Evolutionary conservation across 1,140 invertebrate genomes (phyloP).

Genomic region (Thereuonema tuberculata): DNA sequence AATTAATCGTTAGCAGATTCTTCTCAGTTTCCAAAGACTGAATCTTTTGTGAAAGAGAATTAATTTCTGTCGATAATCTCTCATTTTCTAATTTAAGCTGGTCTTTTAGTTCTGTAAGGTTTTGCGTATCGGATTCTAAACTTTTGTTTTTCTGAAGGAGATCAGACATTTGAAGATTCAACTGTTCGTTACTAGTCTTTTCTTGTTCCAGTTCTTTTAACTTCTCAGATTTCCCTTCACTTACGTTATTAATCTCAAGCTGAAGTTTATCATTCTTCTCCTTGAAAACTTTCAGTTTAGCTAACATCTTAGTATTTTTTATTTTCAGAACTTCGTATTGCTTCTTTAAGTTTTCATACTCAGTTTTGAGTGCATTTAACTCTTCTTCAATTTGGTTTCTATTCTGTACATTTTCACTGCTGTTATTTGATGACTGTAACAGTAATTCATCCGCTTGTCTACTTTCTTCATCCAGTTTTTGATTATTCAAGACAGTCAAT

Average conservation of each 20-base stretch:
- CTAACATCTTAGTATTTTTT: conserved; percentile 29
- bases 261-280: conserved; percentile 28
- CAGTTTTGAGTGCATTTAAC: too few relatives aligned
- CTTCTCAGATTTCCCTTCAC: not conserved
- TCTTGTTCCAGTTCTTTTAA: not conserved
- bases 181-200: not conserved
- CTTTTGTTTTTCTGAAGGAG: not conserved
- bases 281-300: conserved; percentile 29
- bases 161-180: not conserved
- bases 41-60: not conserved
- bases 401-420: too few relatives aligned
- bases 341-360: conserved; percentile 14
- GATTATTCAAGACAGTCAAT: too few relatives aligned
- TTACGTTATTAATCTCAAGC: not conserved
- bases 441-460: too few relatives aligned
- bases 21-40: not conserved
- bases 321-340: conserved; percentile 21
- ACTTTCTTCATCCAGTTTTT: too few relatives aligned
- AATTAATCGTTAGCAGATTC: not conserved
- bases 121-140: not conserved
- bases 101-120: not conserved
- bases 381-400: too few relatives aligned
- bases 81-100: not conserved
- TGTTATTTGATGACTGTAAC: too few relatives aligned
- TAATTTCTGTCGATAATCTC: not conserved